Evolutionary conservation across 1,140 invertebrate species (phyloP), one percentile per base, ranked within the genome.

Genomic region (Drosophila kurseongensis): DNA sequence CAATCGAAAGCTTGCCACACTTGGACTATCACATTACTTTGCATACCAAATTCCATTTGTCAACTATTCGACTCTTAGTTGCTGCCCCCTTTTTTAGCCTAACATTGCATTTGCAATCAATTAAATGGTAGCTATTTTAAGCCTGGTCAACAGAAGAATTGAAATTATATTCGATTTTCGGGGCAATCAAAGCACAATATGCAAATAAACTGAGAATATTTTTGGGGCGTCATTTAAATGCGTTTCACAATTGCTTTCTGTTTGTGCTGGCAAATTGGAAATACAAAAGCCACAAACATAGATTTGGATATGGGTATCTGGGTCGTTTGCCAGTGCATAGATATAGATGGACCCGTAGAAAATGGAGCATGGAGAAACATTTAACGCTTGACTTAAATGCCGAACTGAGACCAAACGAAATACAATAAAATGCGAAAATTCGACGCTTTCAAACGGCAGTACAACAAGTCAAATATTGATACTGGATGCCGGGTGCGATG

Each of bases 401-500:
- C 36, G 51, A 71, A 59, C 73, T 58, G 60, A 71, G 75, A 41
- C 69, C 40, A 63, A 82, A 59, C 56, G 48, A 45, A 50, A 52
- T 42, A 75, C 55, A 16, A 38, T 57, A 50, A 73, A 75, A 42
- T 42, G 40, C 35, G 63, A 80, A 78, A 55, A 78, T 59, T 78
- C 60, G 67, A 59, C 52, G 57, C 52, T 67, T 66, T 75, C 60
- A 67, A 77, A 60, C 45, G 73, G 66, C 79, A 88, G 73, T 83
- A 80, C 72, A 89, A 69, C 80, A 88, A 88, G 84, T 88, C 80
- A 89, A 88, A 88, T 89, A 88, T 88, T 88, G 80, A 72, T 74
- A 59, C 63, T 55, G 60, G 61, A 51, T 40, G 27, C 48, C 27
- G 35, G 73, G 12, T 7, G 18, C 40, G 40, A 58, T 23, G 66